Percentiles rank a stretch among this genome's conserved stretches.
phyloP scores from a whole-genome alignment of 2,797 vertebrate genomes.

The Neosilurus hyrtlii region DNA sequence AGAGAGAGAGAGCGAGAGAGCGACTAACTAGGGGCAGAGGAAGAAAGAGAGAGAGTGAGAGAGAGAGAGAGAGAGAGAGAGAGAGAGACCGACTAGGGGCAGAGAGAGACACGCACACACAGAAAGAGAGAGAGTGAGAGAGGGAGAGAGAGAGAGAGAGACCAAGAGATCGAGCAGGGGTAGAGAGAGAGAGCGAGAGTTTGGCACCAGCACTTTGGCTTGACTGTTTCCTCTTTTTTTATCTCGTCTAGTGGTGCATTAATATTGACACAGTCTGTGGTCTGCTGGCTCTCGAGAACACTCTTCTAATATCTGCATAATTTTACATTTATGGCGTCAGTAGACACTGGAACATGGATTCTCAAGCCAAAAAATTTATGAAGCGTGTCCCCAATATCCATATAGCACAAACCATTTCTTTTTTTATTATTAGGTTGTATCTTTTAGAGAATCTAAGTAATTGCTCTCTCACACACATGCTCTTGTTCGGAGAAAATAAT shows the following conservation, averaged over 20 bases:
- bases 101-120: too few species aligned
- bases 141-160: conserved; percentile 2
- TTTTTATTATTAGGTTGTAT: neutral
- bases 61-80: neutral
- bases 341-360: neutral
- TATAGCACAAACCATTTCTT: neutral
- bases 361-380: neutral
- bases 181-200: conserved; percentile 39
- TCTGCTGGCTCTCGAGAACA: conserved; percentile 7
- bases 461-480: neutral
- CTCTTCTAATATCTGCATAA: conserved; percentile 43
- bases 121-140: neutral
- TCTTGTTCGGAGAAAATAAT: neutral
- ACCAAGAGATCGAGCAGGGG: neutral
- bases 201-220: conserved; percentile 31
- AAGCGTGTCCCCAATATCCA: neutral
- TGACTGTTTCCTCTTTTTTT: conserved; percentile 45
- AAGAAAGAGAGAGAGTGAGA: too few species aligned
- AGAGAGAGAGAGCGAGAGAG: too few species aligned
- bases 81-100: neutral
- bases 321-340: conserved; percentile 1
- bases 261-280: conserved; percentile 43
- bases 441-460: neutral
- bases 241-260: conserved; percentile 24
- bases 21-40: too few species aligned